Conservation (phyloP, 2,113 vertebrate genomes). For the Panurus biarmicus region DNA sequence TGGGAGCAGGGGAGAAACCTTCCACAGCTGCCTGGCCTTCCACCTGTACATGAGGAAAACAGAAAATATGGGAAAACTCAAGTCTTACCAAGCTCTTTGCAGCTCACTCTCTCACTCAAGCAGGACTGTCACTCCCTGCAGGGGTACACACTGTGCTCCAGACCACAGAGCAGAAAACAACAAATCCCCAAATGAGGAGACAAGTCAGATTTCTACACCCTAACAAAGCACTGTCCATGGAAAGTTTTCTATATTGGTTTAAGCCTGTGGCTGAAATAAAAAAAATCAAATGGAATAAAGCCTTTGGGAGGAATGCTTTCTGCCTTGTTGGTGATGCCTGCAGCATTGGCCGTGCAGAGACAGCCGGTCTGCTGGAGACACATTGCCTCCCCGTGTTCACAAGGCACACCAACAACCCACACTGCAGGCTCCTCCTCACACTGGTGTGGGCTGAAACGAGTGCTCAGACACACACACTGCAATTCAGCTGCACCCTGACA, state of each 20-base stretch:
- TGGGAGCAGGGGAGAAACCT: accelerated
- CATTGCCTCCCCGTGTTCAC: neutral
- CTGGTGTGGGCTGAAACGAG: neutral
- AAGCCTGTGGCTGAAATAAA: neutral
- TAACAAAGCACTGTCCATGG: neutral
- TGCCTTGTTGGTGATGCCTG: neutral
- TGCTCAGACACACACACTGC: neutral
- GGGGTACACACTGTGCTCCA: neutral
- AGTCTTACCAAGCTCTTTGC: neutral
- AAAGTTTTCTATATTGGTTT: neutral
- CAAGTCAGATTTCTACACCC: accelerated
- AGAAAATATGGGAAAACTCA: neutral
- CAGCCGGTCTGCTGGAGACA: neutral
- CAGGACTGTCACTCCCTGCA: neutral
- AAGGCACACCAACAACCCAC: neutral
- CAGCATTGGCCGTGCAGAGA: neutral
- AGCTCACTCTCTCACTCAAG: neutral
- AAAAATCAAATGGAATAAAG: neutral
- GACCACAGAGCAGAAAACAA: neutral
- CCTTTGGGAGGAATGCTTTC: neutral
- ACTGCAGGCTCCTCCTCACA: neutral
- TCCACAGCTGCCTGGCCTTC: neutral
- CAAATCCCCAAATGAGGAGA: neutral
- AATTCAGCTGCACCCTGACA: neutral
- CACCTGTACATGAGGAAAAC: neutral